phyloP scores from a whole-genome alignment of 1,140 invertebrate genomes.

The Ceratina australensis region DNA sequence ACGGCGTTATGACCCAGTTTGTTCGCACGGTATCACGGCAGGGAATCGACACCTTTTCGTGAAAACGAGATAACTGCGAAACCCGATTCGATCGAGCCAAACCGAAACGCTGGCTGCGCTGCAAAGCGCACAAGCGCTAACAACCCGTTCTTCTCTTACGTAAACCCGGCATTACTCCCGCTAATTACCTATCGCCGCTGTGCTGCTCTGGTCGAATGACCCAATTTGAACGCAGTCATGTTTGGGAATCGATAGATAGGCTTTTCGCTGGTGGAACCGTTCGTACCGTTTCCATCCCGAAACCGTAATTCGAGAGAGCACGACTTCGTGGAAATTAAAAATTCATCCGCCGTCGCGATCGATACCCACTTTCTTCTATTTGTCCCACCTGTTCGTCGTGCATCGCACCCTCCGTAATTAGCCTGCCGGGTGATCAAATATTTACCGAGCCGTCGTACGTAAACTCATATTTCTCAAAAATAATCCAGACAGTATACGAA shows the following conservation, averaged over 20 bases:
- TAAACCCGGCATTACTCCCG: constrained; percentile 4
- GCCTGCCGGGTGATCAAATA: too few relatives aligned
- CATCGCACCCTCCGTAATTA: neutral
- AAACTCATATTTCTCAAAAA: too few relatives aligned
- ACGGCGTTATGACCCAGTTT: constrained; percentile 14
- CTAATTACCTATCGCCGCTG: neutral
- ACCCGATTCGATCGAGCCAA: constrained; percentile 22
- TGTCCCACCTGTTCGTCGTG: too few relatives aligned
- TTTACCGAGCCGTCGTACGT: too few relatives aligned
- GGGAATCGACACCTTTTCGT: constrained; percentile 32
- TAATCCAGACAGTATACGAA: too few relatives aligned
- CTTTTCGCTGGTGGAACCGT: constrained; percentile 14
- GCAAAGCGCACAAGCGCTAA: neutral
- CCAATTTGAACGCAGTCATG: constrained; percentile 12
- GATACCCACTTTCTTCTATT: constrained; percentile 1
- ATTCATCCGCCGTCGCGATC: neutral
- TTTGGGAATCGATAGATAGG: constrained; percentile 27
- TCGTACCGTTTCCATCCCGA: neutral
- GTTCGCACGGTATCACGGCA: neutral
- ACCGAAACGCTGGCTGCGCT: neutral
- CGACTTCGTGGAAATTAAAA: constrained; percentile 6
- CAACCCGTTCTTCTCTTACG: neutral
- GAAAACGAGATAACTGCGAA: constrained; percentile 22
- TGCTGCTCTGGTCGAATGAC: constrained; percentile 18
- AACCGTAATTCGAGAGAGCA: neutral